phyloP scores from a whole-genome alignment of 2,888 invertebrate species.

The Tinea trinotella region DNA sequence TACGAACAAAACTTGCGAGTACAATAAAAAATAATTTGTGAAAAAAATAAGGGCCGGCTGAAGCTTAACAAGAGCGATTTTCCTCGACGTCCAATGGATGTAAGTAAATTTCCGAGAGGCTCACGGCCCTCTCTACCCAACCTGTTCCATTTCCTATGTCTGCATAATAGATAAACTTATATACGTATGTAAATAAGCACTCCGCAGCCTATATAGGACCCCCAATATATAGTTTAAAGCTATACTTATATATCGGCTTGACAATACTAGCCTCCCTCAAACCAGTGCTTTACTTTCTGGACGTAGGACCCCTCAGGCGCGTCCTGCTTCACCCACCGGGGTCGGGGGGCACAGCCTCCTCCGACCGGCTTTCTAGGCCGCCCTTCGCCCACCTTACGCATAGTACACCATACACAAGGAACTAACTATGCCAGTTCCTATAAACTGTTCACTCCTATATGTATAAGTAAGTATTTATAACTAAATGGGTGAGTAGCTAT shows the following conservation, averaged over 20 bases:
- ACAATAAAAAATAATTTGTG: constrained; percentile 6
- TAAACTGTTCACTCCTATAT: constrained; percentile 40
- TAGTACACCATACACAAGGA: constrained; percentile 64
- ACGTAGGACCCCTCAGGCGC: constrained; percentile 62
- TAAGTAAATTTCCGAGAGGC: constrained; percentile 47
- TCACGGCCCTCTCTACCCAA: constrained; percentile 41
- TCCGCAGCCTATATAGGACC: constrained; percentile 49
- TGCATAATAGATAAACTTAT: constrained; percentile 69
- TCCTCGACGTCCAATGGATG: constrained; percentile 27
- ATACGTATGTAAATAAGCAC: constrained; percentile 68
- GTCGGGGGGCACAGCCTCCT: constrained; percentile 28
- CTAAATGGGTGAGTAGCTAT: not conserved
- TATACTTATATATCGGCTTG: constrained; percentile 67
- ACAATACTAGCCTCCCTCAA: constrained; percentile 71
- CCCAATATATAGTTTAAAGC: constrained; percentile 69
- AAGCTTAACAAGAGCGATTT: constrained; percentile 21
- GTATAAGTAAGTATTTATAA: constrained; percentile 8
- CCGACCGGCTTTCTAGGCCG: constrained; percentile 32
- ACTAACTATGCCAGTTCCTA: constrained; percentile 66
- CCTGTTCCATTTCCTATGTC: constrained; percentile 64
- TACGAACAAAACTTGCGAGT: not conserved
- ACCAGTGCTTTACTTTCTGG: constrained; percentile 72
- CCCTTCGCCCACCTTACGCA: constrained; percentile 52
- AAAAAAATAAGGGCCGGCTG: constrained; percentile 11
- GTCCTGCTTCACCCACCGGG: constrained; percentile 40